Evolutionary conservation across 2,113 vertebrate species (phyloP).

Genomic region (Phylloscopus trochiloides): DNA sequence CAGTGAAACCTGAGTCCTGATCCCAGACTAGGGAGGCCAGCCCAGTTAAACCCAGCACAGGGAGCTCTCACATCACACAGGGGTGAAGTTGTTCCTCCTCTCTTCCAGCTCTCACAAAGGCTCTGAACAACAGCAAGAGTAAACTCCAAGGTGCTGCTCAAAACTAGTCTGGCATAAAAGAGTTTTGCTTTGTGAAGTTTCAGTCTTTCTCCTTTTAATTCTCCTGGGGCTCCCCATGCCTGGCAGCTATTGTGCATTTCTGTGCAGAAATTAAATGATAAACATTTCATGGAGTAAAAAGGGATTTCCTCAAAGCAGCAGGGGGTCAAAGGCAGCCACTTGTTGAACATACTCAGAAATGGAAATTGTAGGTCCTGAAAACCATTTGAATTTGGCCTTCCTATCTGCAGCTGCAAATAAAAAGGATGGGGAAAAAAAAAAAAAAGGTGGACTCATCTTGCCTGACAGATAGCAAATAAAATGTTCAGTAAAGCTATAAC

Average conservation of each 20-base stretch:
- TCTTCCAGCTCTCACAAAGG: background rate
- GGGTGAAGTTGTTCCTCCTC: background rate
- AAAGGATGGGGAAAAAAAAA: background rate
- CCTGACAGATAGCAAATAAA: background rate
- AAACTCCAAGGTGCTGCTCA: background rate
- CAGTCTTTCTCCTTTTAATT: background rate
- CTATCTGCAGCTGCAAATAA: background rate
- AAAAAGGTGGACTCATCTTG: background rate
- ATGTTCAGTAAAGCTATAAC: background rate
- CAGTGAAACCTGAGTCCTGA: background rate
- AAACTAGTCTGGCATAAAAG: background rate
- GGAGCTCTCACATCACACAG: background rate
- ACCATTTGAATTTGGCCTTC: background rate
- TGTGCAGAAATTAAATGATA: background rate
- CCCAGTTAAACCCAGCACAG: background rate
- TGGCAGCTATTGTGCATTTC: background rate
- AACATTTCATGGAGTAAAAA: background rate
- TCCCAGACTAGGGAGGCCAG: background rate
- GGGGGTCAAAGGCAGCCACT: background rate
- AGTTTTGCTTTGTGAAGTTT: background rate
- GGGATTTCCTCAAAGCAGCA: background rate
- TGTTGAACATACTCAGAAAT: background rate
- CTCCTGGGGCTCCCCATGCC: background rate
- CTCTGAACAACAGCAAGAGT: background rate
- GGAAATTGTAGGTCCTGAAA: background rate